Percentiles rank a stretch among this genome's conserved stretches.
phyloP scores from a whole-genome alignment of 2,888 invertebrate genomes.

The Papilio gigon region DNA sequence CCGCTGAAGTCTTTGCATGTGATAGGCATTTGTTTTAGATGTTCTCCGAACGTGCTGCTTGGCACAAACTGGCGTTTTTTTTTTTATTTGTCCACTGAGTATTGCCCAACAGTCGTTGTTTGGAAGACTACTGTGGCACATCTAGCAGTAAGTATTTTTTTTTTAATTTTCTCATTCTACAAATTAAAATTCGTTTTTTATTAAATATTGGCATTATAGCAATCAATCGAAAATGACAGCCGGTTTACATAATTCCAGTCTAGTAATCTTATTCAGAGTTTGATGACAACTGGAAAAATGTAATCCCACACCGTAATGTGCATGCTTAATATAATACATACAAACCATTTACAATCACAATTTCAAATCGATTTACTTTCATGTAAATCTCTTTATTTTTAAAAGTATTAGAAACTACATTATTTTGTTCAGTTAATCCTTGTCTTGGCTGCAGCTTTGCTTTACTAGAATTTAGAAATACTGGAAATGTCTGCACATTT shows the following conservation, averaged over 20 bases:
- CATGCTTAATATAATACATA: background rate
- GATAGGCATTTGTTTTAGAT: constrained; percentile 48
- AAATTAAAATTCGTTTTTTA: background rate
- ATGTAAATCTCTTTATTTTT: constrained; percentile 3
- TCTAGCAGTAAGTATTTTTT: constrained; percentile 28
- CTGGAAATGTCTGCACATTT: background rate
- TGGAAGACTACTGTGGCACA: constrained; percentile 23
- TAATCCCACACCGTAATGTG: no score
- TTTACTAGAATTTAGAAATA: background rate
- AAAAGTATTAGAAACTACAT: background rate
- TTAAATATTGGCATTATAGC: background rate
- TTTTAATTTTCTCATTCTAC: background rate
- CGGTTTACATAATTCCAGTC: no score
- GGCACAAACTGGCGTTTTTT: constrained; percentile 44
- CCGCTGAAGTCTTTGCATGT: constrained; percentile 47
- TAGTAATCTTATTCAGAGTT: no score
- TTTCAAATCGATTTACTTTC: background rate
- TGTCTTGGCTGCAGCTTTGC: constrained; percentile 10
- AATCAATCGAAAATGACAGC: no score
- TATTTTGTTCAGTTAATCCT: constrained; percentile 7
- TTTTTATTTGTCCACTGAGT: constrained; percentile 27
- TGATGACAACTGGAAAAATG: no score
- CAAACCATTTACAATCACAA: background rate
- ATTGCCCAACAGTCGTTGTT: constrained; percentile 32
- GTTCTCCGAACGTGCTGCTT: constrained; percentile 47